Evolutionary conservation across 2,888 invertebrate genomes (phyloP).

Genomic region (Eucriotettix oculatus): DNA sequence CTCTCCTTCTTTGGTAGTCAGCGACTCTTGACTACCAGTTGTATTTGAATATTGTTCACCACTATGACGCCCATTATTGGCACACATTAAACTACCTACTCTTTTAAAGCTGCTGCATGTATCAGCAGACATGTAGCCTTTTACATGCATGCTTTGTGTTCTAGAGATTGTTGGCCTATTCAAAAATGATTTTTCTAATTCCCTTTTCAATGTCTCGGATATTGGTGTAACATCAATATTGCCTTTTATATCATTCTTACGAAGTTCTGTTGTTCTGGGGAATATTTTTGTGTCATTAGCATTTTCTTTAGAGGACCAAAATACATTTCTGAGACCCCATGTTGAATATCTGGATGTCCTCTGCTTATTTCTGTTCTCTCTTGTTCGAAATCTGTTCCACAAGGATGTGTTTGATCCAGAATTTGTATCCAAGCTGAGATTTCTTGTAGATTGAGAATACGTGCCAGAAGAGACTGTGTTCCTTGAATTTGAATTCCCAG

Average conservation of each 20-base stretch:
- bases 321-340: conserved; percentile 1
- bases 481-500: conserved; percentile 3
- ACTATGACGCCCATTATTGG: background rate
- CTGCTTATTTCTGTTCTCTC: background rate
- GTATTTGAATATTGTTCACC: background rate
- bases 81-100: background rate
- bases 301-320: background rate
- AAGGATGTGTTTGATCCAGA: background rate
- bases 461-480: conserved; percentile 5
- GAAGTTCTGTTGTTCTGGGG: background rate
- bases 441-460: background rate
- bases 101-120: background rate
- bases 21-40: conserved; percentile 3
- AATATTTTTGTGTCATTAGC: too few relatives aligned
- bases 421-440: background rate
- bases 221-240: background rate
- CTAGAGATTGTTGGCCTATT: background rate
- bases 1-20: conserved; percentile 6
- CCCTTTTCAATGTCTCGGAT: background rate
- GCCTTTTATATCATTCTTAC: background rate
- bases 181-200: background rate
- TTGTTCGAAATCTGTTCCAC: conserved; percentile 2
- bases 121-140: background rate
- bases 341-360: background rate
- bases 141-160: conserved; percentile 1